Conservation (phyloP, 2,113 vertebrate genomes). For the Fukomys damarensis region DNA sequence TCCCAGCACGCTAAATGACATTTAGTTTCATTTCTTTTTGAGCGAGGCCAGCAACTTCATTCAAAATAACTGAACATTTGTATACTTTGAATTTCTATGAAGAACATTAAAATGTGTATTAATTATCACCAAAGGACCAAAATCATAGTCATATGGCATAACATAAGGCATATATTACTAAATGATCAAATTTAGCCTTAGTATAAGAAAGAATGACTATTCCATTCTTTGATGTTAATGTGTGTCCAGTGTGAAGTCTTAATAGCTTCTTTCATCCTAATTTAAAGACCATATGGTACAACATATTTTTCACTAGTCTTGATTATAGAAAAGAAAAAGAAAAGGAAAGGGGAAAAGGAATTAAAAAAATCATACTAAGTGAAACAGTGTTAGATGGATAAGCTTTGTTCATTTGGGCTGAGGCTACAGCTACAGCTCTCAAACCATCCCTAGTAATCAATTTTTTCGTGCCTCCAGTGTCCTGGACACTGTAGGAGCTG, state of each 20-base stretch:
- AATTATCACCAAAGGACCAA: conserved; percentile 65
- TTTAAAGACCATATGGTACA: conserved; percentile 73
- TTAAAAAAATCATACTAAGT: background rate
- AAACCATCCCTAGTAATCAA: background rate
- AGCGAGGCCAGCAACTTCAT: conserved; percentile 44
- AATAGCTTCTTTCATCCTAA: conserved; percentile 66
- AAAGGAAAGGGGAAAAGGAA: conserved; percentile 24
- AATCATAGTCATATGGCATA: conserved; percentile 62
- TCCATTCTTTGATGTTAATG: conserved; percentile 69
- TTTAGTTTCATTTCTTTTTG: conserved; percentile 60
- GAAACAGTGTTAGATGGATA: background rate
- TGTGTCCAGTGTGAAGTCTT: conserved; percentile 68
- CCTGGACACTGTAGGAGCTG: background rate
- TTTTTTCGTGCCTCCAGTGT: background rate
- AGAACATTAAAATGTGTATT: conserved; percentile 66
- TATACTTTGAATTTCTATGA: conserved; percentile 60
- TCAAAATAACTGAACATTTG: conserved; percentile 60
- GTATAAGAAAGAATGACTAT: conserved; percentile 60
- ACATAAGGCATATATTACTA: conserved; percentile 68
- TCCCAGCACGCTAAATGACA: conserved; percentile 26
- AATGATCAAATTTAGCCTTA: conserved; percentile 65
- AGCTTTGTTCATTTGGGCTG: background rate
- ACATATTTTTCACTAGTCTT: conserved; percentile 66
- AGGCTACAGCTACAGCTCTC: conserved; percentile 26
- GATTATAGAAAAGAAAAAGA: conserved; percentile 56